A percentile compares a stretch with the other conserved stretches of the same genome.
Evolutionary conservation across 2,888 invertebrate species (phyloP).

Genomic region (Nomada hirtipes): DNA sequence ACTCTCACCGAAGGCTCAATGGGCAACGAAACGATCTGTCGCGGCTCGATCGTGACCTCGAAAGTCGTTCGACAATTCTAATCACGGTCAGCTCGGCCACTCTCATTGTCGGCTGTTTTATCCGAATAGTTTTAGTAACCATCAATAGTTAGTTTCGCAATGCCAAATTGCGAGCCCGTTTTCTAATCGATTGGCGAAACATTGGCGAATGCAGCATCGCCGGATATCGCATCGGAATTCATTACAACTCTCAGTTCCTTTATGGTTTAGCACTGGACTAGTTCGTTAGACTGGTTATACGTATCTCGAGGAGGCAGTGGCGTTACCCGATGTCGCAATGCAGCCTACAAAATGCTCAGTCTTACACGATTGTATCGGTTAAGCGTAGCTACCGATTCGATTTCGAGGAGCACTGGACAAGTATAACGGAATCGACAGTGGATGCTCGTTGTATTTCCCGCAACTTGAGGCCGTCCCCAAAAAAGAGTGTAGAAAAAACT

Average conservation of each 20-base stretch:
- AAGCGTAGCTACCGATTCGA: slow-evolving; percentile 38
- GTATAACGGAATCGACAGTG: slow-evolving; percentile 32
- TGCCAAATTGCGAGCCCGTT: no score
- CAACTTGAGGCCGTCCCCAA: not conserved
- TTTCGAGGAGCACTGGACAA: slow-evolving; percentile 40
- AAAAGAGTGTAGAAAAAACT: not conserved
- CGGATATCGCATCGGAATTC: not conserved
- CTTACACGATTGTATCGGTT: slow-evolving; percentile 48
- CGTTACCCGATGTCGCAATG: slow-evolving; percentile 32
- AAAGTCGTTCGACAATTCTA: slow-evolving; percentile 80
- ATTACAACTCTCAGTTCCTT: no score
- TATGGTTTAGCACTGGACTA: not conserved
- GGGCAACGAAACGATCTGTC: slow-evolving; percentile 32
- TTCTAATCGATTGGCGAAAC: no score
- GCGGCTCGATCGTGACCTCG: slow-evolving; percentile 79
- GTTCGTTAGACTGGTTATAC: slow-evolving; percentile 4
- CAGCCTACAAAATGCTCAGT: not conserved
- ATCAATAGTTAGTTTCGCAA: no score
- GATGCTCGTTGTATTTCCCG: slow-evolving; percentile 18
- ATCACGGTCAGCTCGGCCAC: slow-evolving; percentile 64
- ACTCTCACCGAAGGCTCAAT: slow-evolving; percentile 73
- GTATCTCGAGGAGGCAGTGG: slow-evolving; percentile 6
- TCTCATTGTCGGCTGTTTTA: slow-evolving; percentile 64
- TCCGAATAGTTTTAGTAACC: slow-evolving; percentile 58
- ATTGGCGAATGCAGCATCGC: no score